A percentile compares a stretch with the other conserved stretches of the same genome.
Evolutionary conservation across 2,797 vertebrate genomes (phyloP).

Genomic region (Pantherophis alleghaniensis): DNA sequence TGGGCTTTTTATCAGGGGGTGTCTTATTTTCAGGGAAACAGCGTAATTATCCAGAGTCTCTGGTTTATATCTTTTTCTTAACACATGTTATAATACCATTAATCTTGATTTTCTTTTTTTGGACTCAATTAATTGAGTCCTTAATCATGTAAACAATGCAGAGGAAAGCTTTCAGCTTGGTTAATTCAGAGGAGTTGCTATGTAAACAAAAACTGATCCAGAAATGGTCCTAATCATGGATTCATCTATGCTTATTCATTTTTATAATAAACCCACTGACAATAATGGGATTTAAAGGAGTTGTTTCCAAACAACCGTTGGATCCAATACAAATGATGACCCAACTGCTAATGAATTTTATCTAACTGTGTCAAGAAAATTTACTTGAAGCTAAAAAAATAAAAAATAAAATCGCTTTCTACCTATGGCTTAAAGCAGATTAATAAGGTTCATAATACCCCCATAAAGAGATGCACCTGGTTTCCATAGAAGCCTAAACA

Average conservation of each 20-base stretch:
- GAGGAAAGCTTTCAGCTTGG: not conserved
- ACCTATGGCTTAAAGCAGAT: not conserved
- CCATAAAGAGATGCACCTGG: constrained; percentile 41
- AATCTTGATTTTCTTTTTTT: not conserved
- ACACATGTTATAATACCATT: not conserved
- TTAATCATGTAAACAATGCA: constrained; percentile 13
- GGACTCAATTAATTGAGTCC: not conserved
- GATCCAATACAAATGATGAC: not conserved
- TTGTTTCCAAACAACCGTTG: not conserved
- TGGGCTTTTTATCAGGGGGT: too few species aligned
- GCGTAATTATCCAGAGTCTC: not conserved
- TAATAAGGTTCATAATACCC: constrained; percentile 42
- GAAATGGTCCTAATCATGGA: not conserved
- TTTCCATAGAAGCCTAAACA: constrained; percentile 40
- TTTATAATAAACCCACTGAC: not conserved
- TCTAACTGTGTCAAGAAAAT: constrained; percentile 31
- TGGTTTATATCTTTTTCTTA: not conserved
- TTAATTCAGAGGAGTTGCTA: not conserved
- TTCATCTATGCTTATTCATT: not conserved
- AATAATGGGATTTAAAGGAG: not conserved
- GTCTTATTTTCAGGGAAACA: too few species aligned
- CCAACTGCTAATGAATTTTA: not conserved
- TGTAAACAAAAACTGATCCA: constrained; percentile 3
- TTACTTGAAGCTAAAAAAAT: not conserved
- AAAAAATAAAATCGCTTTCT: not conserved